A percentile compares a stretch with the other conserved stretches of the same genome.
Conservation (phyloP, 2,888 invertebrate species). For the Germaria angustata region DNA sequence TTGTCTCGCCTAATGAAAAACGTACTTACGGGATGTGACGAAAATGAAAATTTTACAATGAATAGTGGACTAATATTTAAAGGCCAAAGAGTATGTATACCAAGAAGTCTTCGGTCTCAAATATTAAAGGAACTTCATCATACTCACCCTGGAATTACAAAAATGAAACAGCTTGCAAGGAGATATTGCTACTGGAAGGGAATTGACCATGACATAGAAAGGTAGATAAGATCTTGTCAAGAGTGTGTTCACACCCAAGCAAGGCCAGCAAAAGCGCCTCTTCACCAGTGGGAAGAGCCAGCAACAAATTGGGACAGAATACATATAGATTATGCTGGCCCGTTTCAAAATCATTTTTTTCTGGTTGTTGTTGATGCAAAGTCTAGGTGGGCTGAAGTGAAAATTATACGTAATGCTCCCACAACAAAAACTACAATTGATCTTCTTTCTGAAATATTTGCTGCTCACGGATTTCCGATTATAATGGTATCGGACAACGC, state of each 20-base stretch:
- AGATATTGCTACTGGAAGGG: constrained; percentile 72
- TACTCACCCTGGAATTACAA: too few relatives aligned
- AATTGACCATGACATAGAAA: constrained; percentile 66
- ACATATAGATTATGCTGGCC: constrained; percentile 47
- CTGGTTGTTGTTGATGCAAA: too few relatives aligned
- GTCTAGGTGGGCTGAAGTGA: constrained; percentile 49
- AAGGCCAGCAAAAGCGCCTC: constrained; percentile 43
- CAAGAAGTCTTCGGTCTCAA: too few relatives aligned
- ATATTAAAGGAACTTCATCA: too few relatives aligned
- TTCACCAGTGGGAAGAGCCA: constrained; percentile 47
- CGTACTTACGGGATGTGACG: constrained; percentile 1
- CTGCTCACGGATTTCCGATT: constrained; percentile 41
- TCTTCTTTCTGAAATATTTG: constrained; percentile 39
- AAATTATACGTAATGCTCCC: too few relatives aligned
- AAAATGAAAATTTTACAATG: constrained; percentile 29
- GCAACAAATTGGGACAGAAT: constrained; percentile 45
- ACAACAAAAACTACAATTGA: constrained; percentile 47
- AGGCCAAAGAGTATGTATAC: constrained; percentile 66
- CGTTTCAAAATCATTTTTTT: too few relatives aligned
- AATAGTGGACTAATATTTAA: constrained; percentile 63
- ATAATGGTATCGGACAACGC: constrained; percentile 36
- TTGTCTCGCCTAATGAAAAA: background rate
- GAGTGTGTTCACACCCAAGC: constrained; percentile 45
- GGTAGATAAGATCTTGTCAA: constrained; percentile 45
- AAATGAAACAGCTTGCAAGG: too few relatives aligned